Percentiles rank a stretch among this genome's conserved stretches.
Conservation (phyloP, 2,888 invertebrate genomes). For the Hypolimnas misippus region DNA sequence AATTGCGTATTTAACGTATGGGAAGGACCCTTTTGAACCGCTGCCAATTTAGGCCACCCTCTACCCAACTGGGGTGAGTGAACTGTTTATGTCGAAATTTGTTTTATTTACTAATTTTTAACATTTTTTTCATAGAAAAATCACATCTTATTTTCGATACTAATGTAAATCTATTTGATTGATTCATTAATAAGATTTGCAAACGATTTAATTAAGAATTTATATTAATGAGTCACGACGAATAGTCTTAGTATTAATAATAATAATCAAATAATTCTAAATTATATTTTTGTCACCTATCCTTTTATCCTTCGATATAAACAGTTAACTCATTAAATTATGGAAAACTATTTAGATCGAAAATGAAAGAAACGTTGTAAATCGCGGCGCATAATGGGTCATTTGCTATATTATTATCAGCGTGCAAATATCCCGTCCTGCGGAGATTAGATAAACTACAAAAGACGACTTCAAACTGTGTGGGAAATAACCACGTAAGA, state of each 20-base stretch:
- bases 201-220: neutral
- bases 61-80: constrained; percentile 48
- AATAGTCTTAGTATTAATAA: too few relatives aligned
- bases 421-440: constrained; percentile 79
- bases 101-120: constrained; percentile 60
- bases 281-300: too few relatives aligned
- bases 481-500: constrained; percentile 56
- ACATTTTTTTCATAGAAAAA: constrained; percentile 17
- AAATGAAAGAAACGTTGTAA: constrained; percentile 54
- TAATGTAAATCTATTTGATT: too few relatives aligned
- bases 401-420: constrained; percentile 70
- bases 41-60: constrained; percentile 71
- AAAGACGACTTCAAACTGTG: constrained; percentile 59
- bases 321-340: constrained; percentile 7
- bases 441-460: constrained; percentile 76
- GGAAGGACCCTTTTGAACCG: constrained; percentile 75
- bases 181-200: too few relatives aligned
- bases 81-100: constrained; percentile 68
- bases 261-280: too few relatives aligned
- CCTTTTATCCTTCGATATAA: neutral
- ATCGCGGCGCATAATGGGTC: constrained; percentile 69
- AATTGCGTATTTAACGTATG: constrained; percentile 82
- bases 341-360: constrained; percentile 41
- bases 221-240: too few relatives aligned
- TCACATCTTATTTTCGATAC: neutral